Evolutionary conservation across 1,140 invertebrate species (phyloP).

Genomic region (Berghia stephanieae): DNA sequence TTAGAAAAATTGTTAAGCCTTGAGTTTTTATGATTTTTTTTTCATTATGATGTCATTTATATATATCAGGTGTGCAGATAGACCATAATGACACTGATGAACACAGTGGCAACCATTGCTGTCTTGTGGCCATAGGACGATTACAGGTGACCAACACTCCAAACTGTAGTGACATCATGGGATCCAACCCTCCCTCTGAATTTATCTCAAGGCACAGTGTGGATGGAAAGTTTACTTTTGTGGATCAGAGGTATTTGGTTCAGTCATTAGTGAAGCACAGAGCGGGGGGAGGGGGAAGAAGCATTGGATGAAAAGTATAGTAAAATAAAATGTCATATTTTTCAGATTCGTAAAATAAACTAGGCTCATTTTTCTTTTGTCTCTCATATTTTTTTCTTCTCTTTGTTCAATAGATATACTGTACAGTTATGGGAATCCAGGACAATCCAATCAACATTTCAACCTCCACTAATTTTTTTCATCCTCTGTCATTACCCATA

Average conservation of each 20-base stretch:
- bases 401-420: too few species aligned
- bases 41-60: not conserved
- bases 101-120: conserved; percentile 81
- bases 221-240: conserved; percentile 98
- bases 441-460: too few species aligned
- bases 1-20: conserved; percentile 8
- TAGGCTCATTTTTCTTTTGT: too few species aligned
- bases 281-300: too few species aligned
- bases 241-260: conserved; percentile 84
- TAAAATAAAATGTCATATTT: too few species aligned
- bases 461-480: too few species aligned
- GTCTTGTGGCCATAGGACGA: conserved; percentile 96
- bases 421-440: too few species aligned
- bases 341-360: too few species aligned
- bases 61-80: conserved; percentile 70
- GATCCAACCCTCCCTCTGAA: conserved; percentile 86
- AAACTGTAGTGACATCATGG: conserved; percentile 86
- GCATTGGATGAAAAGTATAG: too few species aligned
- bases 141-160: conserved; percentile 96
- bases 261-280: not conserved
- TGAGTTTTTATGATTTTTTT: not conserved
- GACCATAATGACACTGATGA: conserved; percentile 81
- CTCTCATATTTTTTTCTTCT: too few species aligned
- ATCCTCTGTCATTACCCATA: too few species aligned
- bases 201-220: conserved; percentile 94